Conservation (phyloP, 2,113 vertebrate genomes). For the Rhodinocichla rosea region DNA sequence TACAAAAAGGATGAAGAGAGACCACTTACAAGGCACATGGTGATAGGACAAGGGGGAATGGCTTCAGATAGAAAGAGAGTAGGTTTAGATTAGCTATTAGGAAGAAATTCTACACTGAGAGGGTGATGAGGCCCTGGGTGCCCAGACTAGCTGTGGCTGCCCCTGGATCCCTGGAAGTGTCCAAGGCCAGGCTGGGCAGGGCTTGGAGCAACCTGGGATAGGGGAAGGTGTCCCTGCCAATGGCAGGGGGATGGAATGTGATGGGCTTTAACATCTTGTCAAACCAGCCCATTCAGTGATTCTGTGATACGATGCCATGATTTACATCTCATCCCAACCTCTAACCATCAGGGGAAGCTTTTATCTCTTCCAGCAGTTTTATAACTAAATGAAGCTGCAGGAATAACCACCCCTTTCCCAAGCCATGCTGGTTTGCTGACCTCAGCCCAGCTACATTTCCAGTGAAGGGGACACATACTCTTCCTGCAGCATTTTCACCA, state of each 20-base stretch:
- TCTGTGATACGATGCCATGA: accelerated
- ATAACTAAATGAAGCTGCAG: neutral
- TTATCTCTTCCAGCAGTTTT: neutral
- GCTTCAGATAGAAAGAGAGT: neutral
- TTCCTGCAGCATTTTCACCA: neutral
- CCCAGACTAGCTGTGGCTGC: neutral
- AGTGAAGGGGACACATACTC: neutral
- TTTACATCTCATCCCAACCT: neutral
- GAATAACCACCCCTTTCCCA: neutral
- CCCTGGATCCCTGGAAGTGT: neutral
- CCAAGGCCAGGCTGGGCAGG: neutral
- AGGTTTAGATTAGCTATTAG: neutral
- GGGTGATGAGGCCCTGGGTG: accelerated
- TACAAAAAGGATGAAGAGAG: neutral
- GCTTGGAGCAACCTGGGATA: neutral
- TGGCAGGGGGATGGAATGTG: neutral
- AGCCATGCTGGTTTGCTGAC: neutral
- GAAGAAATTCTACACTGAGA: neutral
- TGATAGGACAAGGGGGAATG: neutral
- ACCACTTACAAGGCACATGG: neutral
- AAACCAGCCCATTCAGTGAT: neutral
- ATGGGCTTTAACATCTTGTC: neutral
- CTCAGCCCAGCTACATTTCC: neutral
- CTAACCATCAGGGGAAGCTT: neutral
- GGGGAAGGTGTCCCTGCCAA: no score